A percentile compares a stretch with the other conserved stretches of the same genome.
Evolutionary conservation across 2,113 vertebrate species (phyloP).

Genomic region (Trichechus manatus): DNA sequence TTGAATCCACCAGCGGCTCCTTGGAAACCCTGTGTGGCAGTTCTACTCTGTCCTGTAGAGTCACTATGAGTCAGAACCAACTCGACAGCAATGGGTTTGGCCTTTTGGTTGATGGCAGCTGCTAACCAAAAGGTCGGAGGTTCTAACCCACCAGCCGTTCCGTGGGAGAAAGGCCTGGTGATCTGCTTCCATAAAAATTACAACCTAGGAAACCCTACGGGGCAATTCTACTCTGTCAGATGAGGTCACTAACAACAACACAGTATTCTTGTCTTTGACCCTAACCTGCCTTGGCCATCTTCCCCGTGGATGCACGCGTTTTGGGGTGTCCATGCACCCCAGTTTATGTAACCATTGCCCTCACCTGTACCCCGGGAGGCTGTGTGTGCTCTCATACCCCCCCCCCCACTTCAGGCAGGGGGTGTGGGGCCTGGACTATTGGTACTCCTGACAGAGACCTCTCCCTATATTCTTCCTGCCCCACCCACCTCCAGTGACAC

Average conservation of each 20-base stretch:
- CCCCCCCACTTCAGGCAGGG: too few species aligned
- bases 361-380: background rate
- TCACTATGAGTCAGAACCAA: too few species aligned
- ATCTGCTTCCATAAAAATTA: background rate
- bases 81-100: too few species aligned
- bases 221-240: background rate
- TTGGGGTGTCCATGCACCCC: too few species aligned
- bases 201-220: background rate
- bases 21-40: background rate
- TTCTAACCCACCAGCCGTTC: too few species aligned
- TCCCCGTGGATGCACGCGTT: background rate
- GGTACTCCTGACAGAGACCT: too few species aligned
- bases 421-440: too few species aligned
- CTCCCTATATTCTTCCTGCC: background rate
- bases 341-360: background rate
- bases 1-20: too few species aligned
- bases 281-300: background rate
- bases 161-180: background rate
- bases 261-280: background rate
- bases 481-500: too few species aligned
- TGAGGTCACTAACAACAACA: background rate
- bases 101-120: too few species aligned
- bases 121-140: too few species aligned
- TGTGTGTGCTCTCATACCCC: too few species aligned
- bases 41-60: background rate